These are phyloP conservation scores for Caenorhabditis uteleia DNA, from an alignment of 2,888 invertebrate species.

Conservation along the genomic window DNA sequence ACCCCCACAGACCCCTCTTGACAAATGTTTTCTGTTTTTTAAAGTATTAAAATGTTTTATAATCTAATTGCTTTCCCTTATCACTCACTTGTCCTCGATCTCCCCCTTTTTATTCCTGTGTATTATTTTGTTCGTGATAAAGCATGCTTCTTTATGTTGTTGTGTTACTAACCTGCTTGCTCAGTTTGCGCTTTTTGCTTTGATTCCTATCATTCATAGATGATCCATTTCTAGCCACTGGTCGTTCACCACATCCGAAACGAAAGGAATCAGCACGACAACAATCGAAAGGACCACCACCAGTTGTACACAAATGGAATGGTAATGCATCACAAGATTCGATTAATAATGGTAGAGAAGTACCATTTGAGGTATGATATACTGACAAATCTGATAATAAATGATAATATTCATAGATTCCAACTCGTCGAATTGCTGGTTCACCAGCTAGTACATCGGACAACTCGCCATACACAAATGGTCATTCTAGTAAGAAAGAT, in stretches of 20 bases:
- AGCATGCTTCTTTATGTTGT: background rate
- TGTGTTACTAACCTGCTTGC: background rate
- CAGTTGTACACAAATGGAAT: constrained; percentile 33
- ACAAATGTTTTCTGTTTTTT: too few species aligned
- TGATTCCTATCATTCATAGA: background rate
- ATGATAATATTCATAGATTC: constrained; percentile 19
- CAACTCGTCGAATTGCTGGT: constrained; percentile 18
- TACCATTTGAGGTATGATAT: constrained; percentile 32
- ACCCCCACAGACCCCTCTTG: too few species aligned
- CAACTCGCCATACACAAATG: background rate
- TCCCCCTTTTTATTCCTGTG: too few species aligned
- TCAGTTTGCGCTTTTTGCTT: background rate
- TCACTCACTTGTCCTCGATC: too few species aligned
- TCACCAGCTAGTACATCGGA: constrained; percentile 14
- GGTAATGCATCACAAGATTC: constrained; percentile 35
- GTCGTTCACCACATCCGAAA: constrained; percentile 48
- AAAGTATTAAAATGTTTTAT: too few species aligned
- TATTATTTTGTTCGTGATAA: constrained; percentile 5
- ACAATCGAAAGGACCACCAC: constrained; percentile 33
- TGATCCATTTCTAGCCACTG: constrained; percentile 38
- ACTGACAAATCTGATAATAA: background rate
- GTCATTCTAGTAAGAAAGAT: constrained; percentile 17
- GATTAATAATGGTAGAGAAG: constrained; percentile 25
- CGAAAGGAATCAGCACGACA: constrained; percentile 35
- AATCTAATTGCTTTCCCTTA: too few species aligned